These are phyloP conservation scores for Corvus moneduloides DNA, from an alignment of 2,113 vertebrate species.

Conservation along the genomic window DNA sequence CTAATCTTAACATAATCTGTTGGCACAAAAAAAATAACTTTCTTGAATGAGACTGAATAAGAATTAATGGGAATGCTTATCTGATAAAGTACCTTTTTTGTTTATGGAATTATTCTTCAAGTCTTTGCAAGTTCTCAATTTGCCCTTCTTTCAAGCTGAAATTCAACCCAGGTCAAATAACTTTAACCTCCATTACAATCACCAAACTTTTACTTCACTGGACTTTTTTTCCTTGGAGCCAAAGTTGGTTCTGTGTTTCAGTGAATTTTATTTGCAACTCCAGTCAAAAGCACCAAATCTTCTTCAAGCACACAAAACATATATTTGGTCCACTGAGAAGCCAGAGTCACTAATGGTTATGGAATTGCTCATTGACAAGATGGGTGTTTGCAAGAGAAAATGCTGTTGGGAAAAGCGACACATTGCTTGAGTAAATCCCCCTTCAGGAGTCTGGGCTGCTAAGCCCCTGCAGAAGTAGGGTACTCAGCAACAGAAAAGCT, in stretches of 20 bases:
- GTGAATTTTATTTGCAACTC: not conserved
- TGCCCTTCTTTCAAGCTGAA: not conserved
- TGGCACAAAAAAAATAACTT: not conserved
- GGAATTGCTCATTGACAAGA: not conserved
- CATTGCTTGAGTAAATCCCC: not conserved
- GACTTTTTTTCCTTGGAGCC: not conserved
- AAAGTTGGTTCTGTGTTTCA: not conserved
- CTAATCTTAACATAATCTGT: not conserved
- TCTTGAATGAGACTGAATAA: not conserved
- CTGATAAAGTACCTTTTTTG: not conserved
- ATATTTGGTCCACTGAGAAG: not conserved
- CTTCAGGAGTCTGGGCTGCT: slow-evolving; percentile 7
- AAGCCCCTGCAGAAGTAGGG: slow-evolving; percentile 9
- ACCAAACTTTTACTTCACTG: not conserved
- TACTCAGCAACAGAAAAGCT: not conserved
- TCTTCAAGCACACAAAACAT: not conserved
- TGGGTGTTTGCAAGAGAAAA: not conserved
- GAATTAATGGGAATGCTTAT: not conserved
- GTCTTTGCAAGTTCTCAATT: not conserved
- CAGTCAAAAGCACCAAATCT: not conserved
- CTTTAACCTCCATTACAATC: not conserved
- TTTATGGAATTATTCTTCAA: not conserved
- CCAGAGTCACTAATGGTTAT: not conserved
- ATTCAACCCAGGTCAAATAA: not conserved
- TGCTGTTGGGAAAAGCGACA: not conserved